Evolutionary conservation across 2,113 vertebrate species (phyloP).

Genomic region (Thunnus thynnus): DNA sequence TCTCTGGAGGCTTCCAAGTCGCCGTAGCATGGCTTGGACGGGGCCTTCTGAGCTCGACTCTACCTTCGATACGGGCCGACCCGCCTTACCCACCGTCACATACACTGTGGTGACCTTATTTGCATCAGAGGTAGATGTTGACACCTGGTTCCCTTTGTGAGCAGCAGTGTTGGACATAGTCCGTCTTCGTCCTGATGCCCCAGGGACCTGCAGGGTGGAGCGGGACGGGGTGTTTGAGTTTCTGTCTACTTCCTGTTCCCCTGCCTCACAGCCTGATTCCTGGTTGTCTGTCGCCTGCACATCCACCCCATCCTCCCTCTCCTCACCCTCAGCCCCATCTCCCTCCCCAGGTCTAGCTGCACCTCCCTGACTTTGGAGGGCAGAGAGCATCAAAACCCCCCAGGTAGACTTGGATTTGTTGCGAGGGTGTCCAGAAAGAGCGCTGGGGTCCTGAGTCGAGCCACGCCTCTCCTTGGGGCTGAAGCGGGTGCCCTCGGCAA

Average conservation of each 20-base stretch:
- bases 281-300: slow-evolving; percentile 29
- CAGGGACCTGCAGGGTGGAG: slow-evolving; percentile 67
- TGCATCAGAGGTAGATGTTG: slow-evolving; percentile 74
- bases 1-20: slow-evolving; percentile 91
- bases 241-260: slow-evolving; percentile 61
- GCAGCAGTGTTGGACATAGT: slow-evolving; percentile 78
- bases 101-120: slow-evolving; percentile 90
- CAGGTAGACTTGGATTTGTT: slow-evolving; percentile 86
- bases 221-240: slow-evolving; percentile 52
- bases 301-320: slow-evolving; percentile 47
- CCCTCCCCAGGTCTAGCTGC: slow-evolving; percentile 64
- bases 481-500: slow-evolving; percentile 96
- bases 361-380: slow-evolving; percentile 71
- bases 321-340: slow-evolving; percentile 60
- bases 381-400: slow-evolving; percentile 82
- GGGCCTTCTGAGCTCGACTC: slow-evolving; percentile 82
- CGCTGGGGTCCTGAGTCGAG: slow-evolving; percentile 82
- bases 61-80: slow-evolving; percentile 66
- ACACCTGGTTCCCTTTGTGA: slow-evolving; percentile 80
- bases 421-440: slow-evolving; percentile 59
- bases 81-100: slow-evolving; percentile 88
- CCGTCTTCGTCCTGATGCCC: slow-evolving; percentile 63
- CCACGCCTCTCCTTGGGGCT: slow-evolving; percentile 83
- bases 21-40: slow-evolving; percentile 88
- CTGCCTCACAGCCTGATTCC: slow-evolving; percentile 45